A percentile compares a stretch with the other conserved stretches of the same genome.
These are phyloP conservation scores for Setophaga petechia DNA, from an alignment of 2,113 vertebrate genomes.

Conservation along the genomic window DNA sequence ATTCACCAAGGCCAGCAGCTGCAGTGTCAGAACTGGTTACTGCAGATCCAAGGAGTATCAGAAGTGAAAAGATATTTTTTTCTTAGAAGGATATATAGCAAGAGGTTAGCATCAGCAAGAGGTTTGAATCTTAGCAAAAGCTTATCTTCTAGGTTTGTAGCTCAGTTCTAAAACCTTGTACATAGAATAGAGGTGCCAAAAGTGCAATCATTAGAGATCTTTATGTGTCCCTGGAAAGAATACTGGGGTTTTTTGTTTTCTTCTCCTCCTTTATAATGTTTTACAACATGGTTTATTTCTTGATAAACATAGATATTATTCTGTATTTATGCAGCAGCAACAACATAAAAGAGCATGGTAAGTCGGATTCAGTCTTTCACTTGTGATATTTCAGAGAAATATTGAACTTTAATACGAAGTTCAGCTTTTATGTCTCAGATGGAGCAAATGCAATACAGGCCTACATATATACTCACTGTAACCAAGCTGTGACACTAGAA, in stretches of 20 bases:
- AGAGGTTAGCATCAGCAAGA: neutral
- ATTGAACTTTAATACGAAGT: neutral
- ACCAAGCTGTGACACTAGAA: constrained; percentile 86
- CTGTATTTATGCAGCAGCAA: neutral
- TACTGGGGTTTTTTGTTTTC: rapidly evolving
- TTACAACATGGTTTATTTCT: neutral
- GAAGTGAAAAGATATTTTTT: neutral
- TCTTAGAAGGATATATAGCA: neutral
- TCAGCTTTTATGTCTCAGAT: neutral
- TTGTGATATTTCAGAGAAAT: neutral
- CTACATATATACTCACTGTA: constrained; percentile 78
- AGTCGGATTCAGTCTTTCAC: neutral
- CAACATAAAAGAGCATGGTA: neutral
- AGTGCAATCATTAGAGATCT: neutral
- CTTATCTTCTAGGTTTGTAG: neutral
- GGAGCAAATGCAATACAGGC: neutral
- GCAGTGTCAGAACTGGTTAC: neutral
- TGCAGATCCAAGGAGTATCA: neutral
- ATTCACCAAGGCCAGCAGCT: neutral
- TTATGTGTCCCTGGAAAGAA: neutral
- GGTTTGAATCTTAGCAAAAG: neutral
- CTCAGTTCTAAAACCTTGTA: neutral
- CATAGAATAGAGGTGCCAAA: neutral
- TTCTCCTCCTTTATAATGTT: neutral
- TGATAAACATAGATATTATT: neutral